Evolutionary conservation across 2,113 vertebrate species (phyloP).

Genomic region (Solenodon paradoxus): DNA sequence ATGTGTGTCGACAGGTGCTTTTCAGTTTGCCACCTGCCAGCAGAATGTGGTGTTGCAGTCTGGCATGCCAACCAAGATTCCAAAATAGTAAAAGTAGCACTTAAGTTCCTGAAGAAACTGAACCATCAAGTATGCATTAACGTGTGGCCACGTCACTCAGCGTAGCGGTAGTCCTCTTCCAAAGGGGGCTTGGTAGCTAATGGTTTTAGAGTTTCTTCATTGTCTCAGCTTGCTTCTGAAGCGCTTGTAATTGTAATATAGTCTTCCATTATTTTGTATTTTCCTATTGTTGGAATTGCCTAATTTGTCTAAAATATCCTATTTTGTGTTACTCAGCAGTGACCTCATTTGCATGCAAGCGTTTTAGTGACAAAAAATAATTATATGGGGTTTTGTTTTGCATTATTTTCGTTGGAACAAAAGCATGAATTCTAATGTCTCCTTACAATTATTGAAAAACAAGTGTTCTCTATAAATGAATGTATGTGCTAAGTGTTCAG

Average conservation of each 20-base stretch:
- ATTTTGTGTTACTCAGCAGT: conserved; percentile 37
- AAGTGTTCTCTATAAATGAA: conserved; percentile 64
- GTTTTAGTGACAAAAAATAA: conserved; percentile 49
- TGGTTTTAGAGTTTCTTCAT: not conserved
- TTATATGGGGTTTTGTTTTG: conserved; percentile 53
- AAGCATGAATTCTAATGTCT: conserved; percentile 45
- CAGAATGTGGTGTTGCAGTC: not conserved
- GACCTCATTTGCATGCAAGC: conserved; percentile 47
- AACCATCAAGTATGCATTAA: not conserved
- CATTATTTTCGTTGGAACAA: conserved; percentile 59
- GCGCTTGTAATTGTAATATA: not conserved
- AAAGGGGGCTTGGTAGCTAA: not conserved
- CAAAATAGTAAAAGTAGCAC: not conserved
- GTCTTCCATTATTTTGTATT: conserved; percentile 10
- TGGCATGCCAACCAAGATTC: not conserved
- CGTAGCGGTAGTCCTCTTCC: not conserved
- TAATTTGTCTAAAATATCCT: conserved; percentile 47
- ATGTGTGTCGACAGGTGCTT: not conserved
- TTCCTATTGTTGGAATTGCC: conserved; percentile 10
- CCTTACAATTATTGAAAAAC: conserved; percentile 53
- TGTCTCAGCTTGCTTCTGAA: not conserved
- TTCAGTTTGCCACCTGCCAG: not conserved
- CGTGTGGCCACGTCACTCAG: not conserved
- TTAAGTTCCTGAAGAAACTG: conserved; percentile 23
- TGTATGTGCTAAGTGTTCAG: conserved; percentile 54